Conservation (phyloP, 2,113 vertebrate species). For the Oryzias woworae region DNA sequence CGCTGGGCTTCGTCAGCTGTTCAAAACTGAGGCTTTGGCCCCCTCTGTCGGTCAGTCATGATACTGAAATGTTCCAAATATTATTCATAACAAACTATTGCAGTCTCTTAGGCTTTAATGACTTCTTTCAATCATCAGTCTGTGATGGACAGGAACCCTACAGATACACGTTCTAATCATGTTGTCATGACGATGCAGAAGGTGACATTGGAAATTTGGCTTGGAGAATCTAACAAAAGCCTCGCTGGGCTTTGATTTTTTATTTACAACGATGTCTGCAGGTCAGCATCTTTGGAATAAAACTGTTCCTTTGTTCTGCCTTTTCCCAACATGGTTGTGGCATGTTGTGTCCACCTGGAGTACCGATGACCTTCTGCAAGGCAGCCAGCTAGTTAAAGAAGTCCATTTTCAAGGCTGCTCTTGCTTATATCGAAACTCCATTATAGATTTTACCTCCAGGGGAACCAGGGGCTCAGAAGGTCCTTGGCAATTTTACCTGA, state of each 20-base stretch:
- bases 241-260: constrained; percentile 28
- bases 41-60: constrained; percentile 68
- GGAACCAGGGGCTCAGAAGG: constrained; percentile 76
- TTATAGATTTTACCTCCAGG: constrained; percentile 82
- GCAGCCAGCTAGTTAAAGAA: constrained; percentile 77
- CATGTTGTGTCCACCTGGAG: constrained; percentile 73
- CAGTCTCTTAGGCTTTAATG: not conserved
- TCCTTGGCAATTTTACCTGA: constrained; percentile 82
- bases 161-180: not conserved
- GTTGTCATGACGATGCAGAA: constrained; percentile 8
- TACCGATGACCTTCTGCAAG: constrained; percentile 74
- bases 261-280: constrained; percentile 55
- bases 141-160: not conserved
- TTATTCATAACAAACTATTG: too few species aligned
- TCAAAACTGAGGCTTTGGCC: constrained; percentile 67
- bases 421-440: constrained; percentile 77
- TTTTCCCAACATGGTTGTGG: constrained; percentile 70
- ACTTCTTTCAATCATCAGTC: not conserved
- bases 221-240: constrained; percentile 33
- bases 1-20: constrained; percentile 6
- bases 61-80: not conserved
- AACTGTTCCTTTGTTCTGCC: constrained; percentile 74
- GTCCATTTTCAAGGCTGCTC: constrained; percentile 80
- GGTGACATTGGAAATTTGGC: constrained; percentile 48
- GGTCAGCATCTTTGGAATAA: constrained; percentile 63